A percentile compares a stretch with the other conserved stretches of the same genome.
Evolutionary conservation across 2,113 vertebrate genomes (phyloP).

Genomic region (Pogona vitticeps): DNA sequence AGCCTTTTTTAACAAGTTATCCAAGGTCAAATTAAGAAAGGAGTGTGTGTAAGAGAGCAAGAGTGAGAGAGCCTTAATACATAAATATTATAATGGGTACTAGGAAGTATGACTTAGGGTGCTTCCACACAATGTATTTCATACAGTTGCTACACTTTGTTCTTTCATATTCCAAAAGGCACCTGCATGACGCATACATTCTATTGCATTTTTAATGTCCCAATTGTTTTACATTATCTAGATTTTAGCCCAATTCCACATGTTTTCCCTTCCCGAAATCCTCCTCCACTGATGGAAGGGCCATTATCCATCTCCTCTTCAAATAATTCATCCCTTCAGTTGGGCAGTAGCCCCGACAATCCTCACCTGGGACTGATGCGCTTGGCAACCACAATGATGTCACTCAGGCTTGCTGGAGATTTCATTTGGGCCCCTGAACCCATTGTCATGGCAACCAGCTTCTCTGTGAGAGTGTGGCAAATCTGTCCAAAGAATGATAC

Average conservation of each 20-base stretch:
- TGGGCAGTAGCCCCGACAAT: accelerated
- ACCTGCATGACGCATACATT: neutral
- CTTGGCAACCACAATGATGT: constrained; percentile 95
- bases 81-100: neutral
- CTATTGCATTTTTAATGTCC: too few species aligned
- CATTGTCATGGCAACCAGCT: constrained; percentile 97
- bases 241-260: neutral
- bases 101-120: neutral
- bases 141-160: neutral
- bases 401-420: constrained; percentile 88
- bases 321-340: accelerated
- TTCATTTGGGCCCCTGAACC: constrained; percentile 93
- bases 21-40: neutral
- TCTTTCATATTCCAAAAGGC: neutral
- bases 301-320: neutral
- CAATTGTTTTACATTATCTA: too few species aligned
- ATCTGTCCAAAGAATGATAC: constrained; percentile 75
- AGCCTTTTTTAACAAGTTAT: neutral
- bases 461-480: constrained; percentile 95
- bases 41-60: too few species aligned
- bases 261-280: neutral
- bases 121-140: neutral
- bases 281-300: neutral
- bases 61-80: neutral
- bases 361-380: constrained; percentile 93